A percentile compares a stretch with the other conserved stretches of the same genome.
Conservation (phyloP, 1,140 invertebrate genomes). For the Drosophila kurseongensis region DNA sequence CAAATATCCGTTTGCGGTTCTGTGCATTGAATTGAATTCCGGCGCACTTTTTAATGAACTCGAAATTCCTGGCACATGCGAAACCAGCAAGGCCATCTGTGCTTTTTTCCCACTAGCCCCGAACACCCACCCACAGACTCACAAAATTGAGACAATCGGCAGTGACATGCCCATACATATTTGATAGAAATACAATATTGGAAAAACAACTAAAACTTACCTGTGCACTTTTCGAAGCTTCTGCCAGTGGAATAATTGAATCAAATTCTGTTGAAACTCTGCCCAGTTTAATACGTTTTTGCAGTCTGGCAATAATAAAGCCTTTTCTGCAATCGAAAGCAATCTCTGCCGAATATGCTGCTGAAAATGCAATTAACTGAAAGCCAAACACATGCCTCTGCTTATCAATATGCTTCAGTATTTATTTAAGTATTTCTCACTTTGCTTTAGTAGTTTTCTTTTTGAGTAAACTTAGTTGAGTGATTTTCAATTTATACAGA, state of each 20-base stretch:
- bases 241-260: slow-evolving; percentile 31
- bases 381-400: slow-evolving; percentile 39
- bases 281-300: slow-evolving; percentile 7
- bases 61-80: slow-evolving; percentile 40
- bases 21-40: slow-evolving; percentile 42
- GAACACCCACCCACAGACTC: neutral
- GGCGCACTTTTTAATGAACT: slow-evolving; percentile 58
- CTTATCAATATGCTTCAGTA: slow-evolving; percentile 75
- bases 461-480: slow-evolving; percentile 37
- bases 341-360: neutral
- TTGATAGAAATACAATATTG: slow-evolving; percentile 26
- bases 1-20: slow-evolving; percentile 31
- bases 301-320: slow-evolving; percentile 5
- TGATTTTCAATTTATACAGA: slow-evolving; percentile 57
- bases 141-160: slow-evolving; percentile 11
- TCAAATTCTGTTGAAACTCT: slow-evolving; percentile 14
- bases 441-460: slow-evolving; percentile 47
- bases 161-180: slow-evolving; percentile 28
- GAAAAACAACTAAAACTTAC: slow-evolving; percentile 39
- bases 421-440: slow-evolving; percentile 78
- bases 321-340: slow-evolving; percentile 7
- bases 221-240: slow-evolving; percentile 1
- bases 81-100: neutral
- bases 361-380: slow-evolving; percentile 48
- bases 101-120: neutral